These are phyloP conservation scores for Sebastiscus tertius DNA, from an alignment of 2,797 vertebrate genomes.

Conservation along the genomic window DNA sequence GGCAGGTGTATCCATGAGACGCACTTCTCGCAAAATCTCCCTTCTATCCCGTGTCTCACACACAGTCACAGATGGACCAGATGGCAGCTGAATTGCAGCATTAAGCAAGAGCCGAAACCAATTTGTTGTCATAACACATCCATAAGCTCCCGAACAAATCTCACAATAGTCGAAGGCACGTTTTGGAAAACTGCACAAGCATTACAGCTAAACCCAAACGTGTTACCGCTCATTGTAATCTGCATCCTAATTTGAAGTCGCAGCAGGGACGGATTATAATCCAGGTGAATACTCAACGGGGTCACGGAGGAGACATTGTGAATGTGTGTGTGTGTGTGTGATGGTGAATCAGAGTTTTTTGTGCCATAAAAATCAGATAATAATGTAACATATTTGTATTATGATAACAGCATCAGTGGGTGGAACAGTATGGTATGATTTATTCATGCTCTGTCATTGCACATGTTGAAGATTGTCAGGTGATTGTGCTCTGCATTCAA, in stretches of 20 bases:
- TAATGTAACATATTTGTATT: constrained; percentile 1
- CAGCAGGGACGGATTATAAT: constrained; percentile 53
- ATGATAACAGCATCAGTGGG: constrained; percentile 11
- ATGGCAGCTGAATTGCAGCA: constrained; percentile 71
- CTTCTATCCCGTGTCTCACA: background rate
- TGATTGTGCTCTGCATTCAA: background rate
- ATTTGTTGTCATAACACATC: constrained; percentile 62
- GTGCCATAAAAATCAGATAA: background rate
- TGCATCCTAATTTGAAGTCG: constrained; percentile 48
- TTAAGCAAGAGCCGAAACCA: constrained; percentile 57
- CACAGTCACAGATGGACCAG: constrained; percentile 71
- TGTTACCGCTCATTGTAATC: constrained; percentile 48
- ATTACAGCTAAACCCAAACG: constrained; percentile 33
- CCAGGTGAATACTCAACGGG: constrained; percentile 34
- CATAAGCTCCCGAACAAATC: constrained; percentile 54
- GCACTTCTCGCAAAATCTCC: constrained; percentile 17
- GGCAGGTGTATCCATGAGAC: constrained; percentile 37
- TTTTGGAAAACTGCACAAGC: constrained; percentile 20
- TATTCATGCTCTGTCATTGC: constrained; percentile 18
- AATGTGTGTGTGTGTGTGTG: background rate
- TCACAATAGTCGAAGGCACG: constrained; percentile 31
- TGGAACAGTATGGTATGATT: constrained; percentile 7
- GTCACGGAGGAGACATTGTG: constrained; percentile 35
- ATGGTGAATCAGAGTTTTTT: constrained; percentile 17
- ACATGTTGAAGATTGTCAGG: background rate